Percentiles rank a stretch among this genome's conserved stretches.
Evolutionary conservation across 2,888 invertebrate genomes (phyloP).

Genomic region (Agriotes lineatus): DNA sequence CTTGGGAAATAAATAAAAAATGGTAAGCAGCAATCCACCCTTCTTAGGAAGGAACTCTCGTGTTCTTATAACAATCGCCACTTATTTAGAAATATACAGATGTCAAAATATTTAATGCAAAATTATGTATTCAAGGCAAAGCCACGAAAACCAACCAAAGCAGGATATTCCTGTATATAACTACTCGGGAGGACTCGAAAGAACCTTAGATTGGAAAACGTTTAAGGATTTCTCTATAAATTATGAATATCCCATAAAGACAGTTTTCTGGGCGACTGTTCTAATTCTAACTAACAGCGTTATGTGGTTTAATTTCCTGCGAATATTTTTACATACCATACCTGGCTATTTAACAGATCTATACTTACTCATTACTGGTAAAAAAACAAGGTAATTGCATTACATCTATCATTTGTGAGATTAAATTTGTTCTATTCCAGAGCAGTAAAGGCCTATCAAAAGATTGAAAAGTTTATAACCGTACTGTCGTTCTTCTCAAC

Average conservation of each 20-base stretch:
- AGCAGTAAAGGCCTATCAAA: conserved; percentile 50
- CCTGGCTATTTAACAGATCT: conserved; percentile 28
- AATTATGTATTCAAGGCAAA: conserved; percentile 64
- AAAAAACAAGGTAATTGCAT: conserved; percentile 23
- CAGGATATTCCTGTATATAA: conserved; percentile 30
- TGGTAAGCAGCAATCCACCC: conserved; percentile 48
- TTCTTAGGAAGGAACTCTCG: too few species aligned
- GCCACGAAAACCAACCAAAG: background rate
- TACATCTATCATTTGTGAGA: background rate
- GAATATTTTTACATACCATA: conserved; percentile 23
- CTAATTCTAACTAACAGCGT: background rate
- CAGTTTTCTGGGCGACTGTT: conserved; percentile 15
- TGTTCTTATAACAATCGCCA: too few species aligned
- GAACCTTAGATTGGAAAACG: background rate
- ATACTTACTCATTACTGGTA: conserved; percentile 18
- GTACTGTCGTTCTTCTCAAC: conserved; percentile 50
- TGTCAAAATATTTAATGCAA: too few species aligned
- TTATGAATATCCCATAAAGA: conserved; percentile 6
- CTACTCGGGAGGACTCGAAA: conserved; percentile 20
- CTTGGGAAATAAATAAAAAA: conserved; percentile 58
- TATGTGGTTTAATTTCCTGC: background rate
- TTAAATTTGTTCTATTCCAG: conserved; percentile 13
- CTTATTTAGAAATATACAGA: too few species aligned
- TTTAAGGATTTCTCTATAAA: background rate
- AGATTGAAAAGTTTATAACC: conserved; percentile 48